Base-by-base conservation (phyloP, 2,888 invertebrate species). In the Rhorus exstirpatorius region DNA sequence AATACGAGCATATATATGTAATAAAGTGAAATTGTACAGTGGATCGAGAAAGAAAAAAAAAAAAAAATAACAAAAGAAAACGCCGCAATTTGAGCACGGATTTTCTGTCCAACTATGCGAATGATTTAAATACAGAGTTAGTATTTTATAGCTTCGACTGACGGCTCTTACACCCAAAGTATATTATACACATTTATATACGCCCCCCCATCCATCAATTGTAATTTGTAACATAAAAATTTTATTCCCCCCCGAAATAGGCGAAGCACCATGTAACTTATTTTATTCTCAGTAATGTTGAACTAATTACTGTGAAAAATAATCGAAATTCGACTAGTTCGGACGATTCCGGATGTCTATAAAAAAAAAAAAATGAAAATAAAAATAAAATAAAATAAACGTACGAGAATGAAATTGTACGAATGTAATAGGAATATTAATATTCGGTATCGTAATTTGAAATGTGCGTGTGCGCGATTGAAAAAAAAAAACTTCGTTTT, bases 151-250 rank as follows among this genome's bases (percentile, higher is more conserved):
- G 83, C 89, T 88, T 87, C 71, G 81, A 85, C 89, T 88, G 88
- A 90, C 90, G 91, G 90, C 91, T 90, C 91, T 91, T 90, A 88
- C 83, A 89, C 89, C 89, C 89, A 86, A 82, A 88, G 86, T 90
- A 90, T 89, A 89, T 78, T 82, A 60, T 14, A 31, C 12, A 38
- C 17, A 7, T 35, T 41, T 17, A 63, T 14, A 24, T n/a, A n/a
- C n/a, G n/a, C n/a, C n/a, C n/a, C n/a, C n/a, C n/a, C n/a, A n/a
- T n/a, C n/a, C 67, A 67, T 58, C 90, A 89, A 89, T 87, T 90
- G 89, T 91, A 91, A 91, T 90, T 91, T 91, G 88, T 90, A 90
- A 87, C 85, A 90, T 90, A 88, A 89, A 89, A 90, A 89, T 89
- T 90, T 90, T 71, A 74, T 49, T 35, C 46, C 51, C 26, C 53